Evolutionary conservation across 1,140 invertebrate genomes (phyloP), one percentile per base, ranked within the genome.

Genomic region (Tetragnatha versicolor): DNA sequence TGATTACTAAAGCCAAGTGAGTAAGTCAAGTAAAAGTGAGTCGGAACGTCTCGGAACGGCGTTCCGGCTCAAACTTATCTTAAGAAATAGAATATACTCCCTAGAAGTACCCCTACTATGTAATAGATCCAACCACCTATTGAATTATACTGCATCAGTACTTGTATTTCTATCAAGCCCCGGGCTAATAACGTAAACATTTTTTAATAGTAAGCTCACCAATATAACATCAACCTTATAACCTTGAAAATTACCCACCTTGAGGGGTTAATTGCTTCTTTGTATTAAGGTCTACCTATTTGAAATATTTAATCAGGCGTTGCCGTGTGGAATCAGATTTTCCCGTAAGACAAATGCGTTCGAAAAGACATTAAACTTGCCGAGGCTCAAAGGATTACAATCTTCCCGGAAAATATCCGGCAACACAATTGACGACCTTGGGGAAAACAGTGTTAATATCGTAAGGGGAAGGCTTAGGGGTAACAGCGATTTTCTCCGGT

Each of bases 221-320:
- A 29, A 45, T n/a, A n/a, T n/a, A 68, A 39, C 47, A 47, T 49
- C 47, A 49, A 37, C 39, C 42, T 25, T 9, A 45, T 49, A 27
- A 14, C 20, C 49, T 39, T 68, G 45, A 47, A 63, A 39, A 39
- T 63, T 39, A 37, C 29, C 47, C 17, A 68, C 49, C 39, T 68
- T 68, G n/a, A 27, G 17, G 49, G 63, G 63, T 68, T 68, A 68
- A 68, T 68, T 68, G 63, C 25, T 68, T 68, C 49, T 5, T 25
- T 68, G 63, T 47, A 68, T 42, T 68, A 68, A 68, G 49, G 47
- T 47, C 39, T 47, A 29, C 39, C 63, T 68, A 29, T 68, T 31
- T 10, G 63, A 39, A 14, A 25, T 39, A 47, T 68, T 68, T 47
- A 49, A 68, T 68, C 27, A 10, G 25, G 14, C 37, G 42, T 68